Percentiles rank a stretch among this genome's conserved stretches.
These are phyloP conservation scores for Drosophila nr. fundita DNA, from an alignment of 2,888 invertebrate species.

Conservation along the genomic window DNA sequence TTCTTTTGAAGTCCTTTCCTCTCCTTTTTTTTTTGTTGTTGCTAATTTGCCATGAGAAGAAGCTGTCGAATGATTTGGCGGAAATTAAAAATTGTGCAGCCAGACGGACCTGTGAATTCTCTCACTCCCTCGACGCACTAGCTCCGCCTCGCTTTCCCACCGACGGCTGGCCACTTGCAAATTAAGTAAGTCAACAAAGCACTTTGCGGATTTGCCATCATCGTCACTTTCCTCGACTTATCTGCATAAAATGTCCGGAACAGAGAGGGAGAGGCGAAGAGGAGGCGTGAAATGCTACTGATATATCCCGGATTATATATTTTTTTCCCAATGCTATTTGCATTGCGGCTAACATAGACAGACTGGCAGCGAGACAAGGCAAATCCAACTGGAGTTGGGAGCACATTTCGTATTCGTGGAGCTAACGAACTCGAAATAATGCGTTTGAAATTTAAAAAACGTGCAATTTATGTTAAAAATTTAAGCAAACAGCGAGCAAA, in stretches of 20 bases:
- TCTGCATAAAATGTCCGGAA: constrained; percentile 66
- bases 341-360: constrained; percentile 66
- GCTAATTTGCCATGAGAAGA: constrained; percentile 54
- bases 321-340: constrained; percentile 68
- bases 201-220: constrained; percentile 74
- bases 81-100: constrained; percentile 75
- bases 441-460: constrained; percentile 83
- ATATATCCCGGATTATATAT: constrained; percentile 35
- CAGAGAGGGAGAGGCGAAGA: background rate
- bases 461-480: constrained; percentile 77
- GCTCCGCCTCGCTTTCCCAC: constrained; percentile 1
- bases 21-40: constrained; percentile 18
- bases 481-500: constrained; percentile 65
- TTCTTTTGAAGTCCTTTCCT: constrained; percentile 63
- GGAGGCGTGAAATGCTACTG: constrained; percentile 29
- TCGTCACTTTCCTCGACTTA: constrained; percentile 60
- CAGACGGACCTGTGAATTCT: constrained; percentile 30
- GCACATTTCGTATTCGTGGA: constrained; percentile 79
- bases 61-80: constrained; percentile 55
- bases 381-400: background rate
- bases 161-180: constrained; percentile 57
- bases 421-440: constrained; percentile 85
- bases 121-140: background rate
- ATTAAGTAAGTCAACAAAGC: constrained; percentile 80
- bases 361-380: constrained; percentile 2